phyloP scores from a whole-genome alignment of 2,797 vertebrate species.

The Tenualosa thibaudeaui region DNA sequence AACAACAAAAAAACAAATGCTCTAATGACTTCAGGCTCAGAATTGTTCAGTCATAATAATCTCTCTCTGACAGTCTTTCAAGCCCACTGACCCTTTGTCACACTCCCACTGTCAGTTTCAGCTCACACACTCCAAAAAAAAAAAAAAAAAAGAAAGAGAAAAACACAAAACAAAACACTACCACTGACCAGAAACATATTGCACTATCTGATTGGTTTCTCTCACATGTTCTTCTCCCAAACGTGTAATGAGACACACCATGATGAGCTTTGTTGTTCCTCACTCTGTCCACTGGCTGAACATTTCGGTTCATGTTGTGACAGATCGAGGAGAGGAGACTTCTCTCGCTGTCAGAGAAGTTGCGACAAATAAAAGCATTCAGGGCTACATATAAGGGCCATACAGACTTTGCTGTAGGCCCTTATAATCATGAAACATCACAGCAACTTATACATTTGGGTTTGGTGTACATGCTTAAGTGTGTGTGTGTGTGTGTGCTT shows the following conservation, averaged over 20 bases:
- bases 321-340: neutral
- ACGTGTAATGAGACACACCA: neutral
- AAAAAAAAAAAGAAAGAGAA: conserved; percentile 10
- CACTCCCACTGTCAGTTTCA: conserved; percentile 19
- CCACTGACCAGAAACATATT: conserved; percentile 61
- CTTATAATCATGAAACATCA: neutral
- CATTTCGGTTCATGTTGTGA: neutral
- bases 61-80: conserved; percentile 41
- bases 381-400: too few species aligned
- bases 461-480: neutral
- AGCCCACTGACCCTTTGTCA: neutral
- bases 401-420: too few species aligned
- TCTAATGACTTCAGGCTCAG: conserved; percentile 71
- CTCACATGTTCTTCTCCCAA: conserved; percentile 5
- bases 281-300: neutral
- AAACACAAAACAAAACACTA: conserved; percentile 48
- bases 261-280: neutral
- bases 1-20: conserved; percentile 19
- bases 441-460: neutral
- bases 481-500: too few species aligned
- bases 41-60: conserved; percentile 68
- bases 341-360: neutral
- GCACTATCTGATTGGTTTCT: conserved; percentile 53
- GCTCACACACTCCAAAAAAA: neutral
- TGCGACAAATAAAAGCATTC: too few species aligned